Evolutionary conservation across 2,888 invertebrate genomes (phyloP), one percentile per base, ranked within the genome.

Genomic region (Chesias legatella): DNA sequence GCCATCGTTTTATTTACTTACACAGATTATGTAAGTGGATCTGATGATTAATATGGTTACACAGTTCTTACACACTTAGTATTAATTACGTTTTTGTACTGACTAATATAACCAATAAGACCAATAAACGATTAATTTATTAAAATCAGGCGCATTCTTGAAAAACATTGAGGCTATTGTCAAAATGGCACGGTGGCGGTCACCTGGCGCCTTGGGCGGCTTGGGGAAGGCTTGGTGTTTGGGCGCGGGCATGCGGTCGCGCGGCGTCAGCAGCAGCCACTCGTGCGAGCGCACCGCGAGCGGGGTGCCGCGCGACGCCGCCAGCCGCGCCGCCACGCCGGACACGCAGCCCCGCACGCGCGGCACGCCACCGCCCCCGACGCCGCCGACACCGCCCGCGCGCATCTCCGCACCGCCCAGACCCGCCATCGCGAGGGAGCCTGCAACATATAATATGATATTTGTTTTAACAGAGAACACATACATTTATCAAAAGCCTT

Each of bases 181-280:
- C 13, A n/a, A n/a, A n/a, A n/a, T n/a, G n/a, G n/a, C n/a, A n/a
- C n/a, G n/a, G n/a, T n/a, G n/a, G 21, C 11, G 45, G 52, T 44
- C 63, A 93, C 93, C 95, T 48, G 94, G 94, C 44, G 94, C 96
- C 81, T 95, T 96, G 31, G 96, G 96, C 53, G 97, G 97, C 79
- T 95, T 94, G 37, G 97, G 97, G 85, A 95, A 97, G 64, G 94
- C 94, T 56, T 94, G 92, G 70, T 93, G 92, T 58, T 92, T 92
- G 23, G 95, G 95, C 81, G 91, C 91, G 52, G 96, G 96, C 85
- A 96, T 91, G 83, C 92, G 91, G 63, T 92, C 92, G 51, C 91
- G 91, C 53, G 93, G 92, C 46, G 94, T 94, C 42, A 94, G 90
- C 53, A 91, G 85, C 43, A 95, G 89, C 94, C 94, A 95, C 44